phyloP scores from a whole-genome alignment of 2,113 vertebrate species.

The Pristiophorus japonicus region DNA sequence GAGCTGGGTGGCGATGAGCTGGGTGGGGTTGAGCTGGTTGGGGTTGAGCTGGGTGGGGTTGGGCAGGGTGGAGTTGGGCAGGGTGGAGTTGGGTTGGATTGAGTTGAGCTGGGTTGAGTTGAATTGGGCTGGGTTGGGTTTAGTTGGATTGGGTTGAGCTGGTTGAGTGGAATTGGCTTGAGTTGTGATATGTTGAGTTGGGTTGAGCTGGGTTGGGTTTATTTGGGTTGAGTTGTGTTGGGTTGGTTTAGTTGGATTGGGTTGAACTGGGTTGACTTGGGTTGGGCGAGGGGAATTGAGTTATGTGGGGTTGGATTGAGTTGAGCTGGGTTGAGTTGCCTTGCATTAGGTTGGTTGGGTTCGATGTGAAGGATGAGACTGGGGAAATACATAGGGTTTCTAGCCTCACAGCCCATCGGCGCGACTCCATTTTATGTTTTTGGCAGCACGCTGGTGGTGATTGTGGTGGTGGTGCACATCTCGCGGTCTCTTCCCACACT shows the following conservation, averaged over 20 bases:
- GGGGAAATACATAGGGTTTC: not conserved
- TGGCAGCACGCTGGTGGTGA: not conserved
- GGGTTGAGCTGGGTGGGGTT: no score
- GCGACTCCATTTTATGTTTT: not conserved
- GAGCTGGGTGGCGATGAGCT: no score
- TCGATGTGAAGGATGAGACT: no score
- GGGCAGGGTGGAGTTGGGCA: no score
- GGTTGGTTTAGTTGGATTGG: not conserved
- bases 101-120: no score
- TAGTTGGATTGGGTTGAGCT: not conserved
- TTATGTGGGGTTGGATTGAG: not conserved
- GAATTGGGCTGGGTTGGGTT: not conserved
- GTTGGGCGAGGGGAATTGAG: no score
- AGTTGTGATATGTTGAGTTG: no score
- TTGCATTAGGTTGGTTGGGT: no score
- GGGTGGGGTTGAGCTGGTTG: no score
- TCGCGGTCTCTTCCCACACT: conserved; percentile 36
- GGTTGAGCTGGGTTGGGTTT: not conserved
- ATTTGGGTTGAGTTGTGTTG: not conserved
- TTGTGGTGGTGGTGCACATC: not conserved
- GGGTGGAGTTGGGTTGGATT: no score
- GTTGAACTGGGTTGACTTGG: not conserved
- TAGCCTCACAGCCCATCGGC: not conserved
- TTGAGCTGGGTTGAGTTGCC: not conserved
- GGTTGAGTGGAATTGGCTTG: not conserved